Base-by-base conservation (phyloP, 2,888 invertebrate species). In the Congeria kusceri region DNA sequence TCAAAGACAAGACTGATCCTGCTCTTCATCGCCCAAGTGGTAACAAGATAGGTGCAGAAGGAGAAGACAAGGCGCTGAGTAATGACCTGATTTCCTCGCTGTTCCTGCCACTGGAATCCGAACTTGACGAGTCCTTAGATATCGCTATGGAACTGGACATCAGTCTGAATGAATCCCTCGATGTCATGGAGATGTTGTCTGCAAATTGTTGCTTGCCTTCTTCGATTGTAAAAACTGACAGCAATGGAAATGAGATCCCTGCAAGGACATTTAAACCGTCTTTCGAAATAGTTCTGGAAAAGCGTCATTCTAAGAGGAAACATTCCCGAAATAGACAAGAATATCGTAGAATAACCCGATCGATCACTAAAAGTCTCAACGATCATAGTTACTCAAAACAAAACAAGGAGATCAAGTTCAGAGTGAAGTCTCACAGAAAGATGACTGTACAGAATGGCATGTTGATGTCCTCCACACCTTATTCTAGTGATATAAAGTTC, bases 301-400 rank as follows among this genome's bases (percentile, higher is more conserved):
- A 23, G 20, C 39, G 11, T 5, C 9, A 9, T 39, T 53, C 53
- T 1, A 3, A 3, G 25, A 18, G 53, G 9, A 1, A 11, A 20
- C 2, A 23, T 9, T 53, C 53, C 23, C 20, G 53, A 25, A 20
- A 23, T 53, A 53, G 53, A 20, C 25, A 25, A 7, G 23, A 20
- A 1, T 53, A 3, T 53, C 20, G 53, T 23, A 4, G 53, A 53
- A 18, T 53, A 1, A 53, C 53, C 9, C 53, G 53, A 25, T 53
- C 53, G 9, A 20, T 53, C 7, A 53, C 53, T 25, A 23, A 23
- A 20, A 53, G 53, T 9, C 53, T 53, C 5, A 25, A 23, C n/a
- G 77, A 77, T 46, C 77, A 77, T 58, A 67, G 65, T 58, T 77
- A 77, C 44, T 77, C 71, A 3, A 77, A 77, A 66, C 32, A 46